Evolutionary conservation across 2,888 invertebrate species (phyloP).

Genomic region (Catocala fraxini): DNA sequence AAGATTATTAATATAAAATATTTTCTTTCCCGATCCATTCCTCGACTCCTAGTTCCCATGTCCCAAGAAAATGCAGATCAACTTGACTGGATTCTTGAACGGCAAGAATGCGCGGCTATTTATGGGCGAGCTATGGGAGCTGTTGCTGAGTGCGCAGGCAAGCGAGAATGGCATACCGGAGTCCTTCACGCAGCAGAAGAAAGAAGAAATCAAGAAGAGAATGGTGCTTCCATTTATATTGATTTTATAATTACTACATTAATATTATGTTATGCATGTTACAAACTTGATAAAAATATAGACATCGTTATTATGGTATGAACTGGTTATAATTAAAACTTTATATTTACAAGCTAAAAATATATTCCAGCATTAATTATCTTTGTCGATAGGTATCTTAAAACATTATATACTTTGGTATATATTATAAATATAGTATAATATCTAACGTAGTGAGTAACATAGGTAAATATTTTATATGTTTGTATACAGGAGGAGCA

Average conservation of each 20-base stretch:
- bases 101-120: conserved; percentile 99
- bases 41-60: conserved; percentile 94
- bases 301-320: too few relatives aligned
- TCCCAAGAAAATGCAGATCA: conserved; percentile 99
- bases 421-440: too few relatives aligned
- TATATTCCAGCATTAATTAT: too few relatives aligned
- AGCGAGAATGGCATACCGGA: conserved; percentile 98
- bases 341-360: too few relatives aligned
- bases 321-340: too few relatives aligned
- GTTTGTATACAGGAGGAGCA: conserved; percentile 67
- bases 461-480: not conserved
- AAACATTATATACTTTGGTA: too few relatives aligned
- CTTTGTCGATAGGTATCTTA: too few relatives aligned
- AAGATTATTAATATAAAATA: conserved; percentile 64
- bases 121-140: conserved; percentile 99
- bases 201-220: conserved; percentile 97
- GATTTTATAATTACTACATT: not conserved
- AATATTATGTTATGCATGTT: too few relatives aligned
- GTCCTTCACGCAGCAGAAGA: conserved; percentile 97
- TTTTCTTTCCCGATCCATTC: conserved; percentile 81
- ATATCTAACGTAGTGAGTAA: not conserved
- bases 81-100: conserved; percentile 99
- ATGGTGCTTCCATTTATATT: conserved; percentile 86
- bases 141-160: conserved; percentile 97
- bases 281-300: too few relatives aligned